A percentile compares a stretch with the other conserved stretches of the same genome.
These are phyloP conservation scores for Pleuronectes platessa DNA, from an alignment of 2,113 vertebrate genomes.

Conservation along the genomic window DNA sequence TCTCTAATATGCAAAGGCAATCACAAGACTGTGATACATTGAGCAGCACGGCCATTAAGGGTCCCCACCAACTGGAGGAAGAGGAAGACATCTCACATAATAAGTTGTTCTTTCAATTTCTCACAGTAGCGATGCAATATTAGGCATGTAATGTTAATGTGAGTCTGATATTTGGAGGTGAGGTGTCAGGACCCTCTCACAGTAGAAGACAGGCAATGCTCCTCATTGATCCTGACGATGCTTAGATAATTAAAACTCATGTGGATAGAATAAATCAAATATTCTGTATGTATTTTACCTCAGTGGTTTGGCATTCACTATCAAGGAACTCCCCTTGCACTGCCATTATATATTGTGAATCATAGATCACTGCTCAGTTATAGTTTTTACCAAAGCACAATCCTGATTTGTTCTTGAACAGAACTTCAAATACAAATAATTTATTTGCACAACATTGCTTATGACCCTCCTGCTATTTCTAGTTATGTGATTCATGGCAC, in stretches of 20 bases:
- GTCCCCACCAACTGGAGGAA: not conserved
- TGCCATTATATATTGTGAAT: not conserved
- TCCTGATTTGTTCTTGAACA: conserved; percentile 5
- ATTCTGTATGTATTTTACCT: not conserved
- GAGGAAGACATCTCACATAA: not conserved
- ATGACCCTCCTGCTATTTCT: conserved; percentile 7
- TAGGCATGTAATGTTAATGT: not conserved
- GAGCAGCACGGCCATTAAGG: conserved; percentile 1
- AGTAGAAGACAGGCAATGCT: not conserved
- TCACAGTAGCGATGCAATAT: not conserved
- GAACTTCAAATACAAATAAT: conserved; percentile 6
- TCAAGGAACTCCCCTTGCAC: not conserved
- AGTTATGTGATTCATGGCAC: conserved; percentile 14
- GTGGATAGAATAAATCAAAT: conserved; percentile 12
- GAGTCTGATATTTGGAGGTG: not conserved
- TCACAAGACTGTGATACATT: conserved; percentile 4
- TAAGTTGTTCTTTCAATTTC: not conserved
- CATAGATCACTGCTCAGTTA: not conserved
- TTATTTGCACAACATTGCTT: conserved; percentile 31
- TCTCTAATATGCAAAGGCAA: conserved; percentile 12
- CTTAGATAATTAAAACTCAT: not conserved
- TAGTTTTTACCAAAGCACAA: not conserved
- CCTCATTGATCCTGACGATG: conserved; percentile 1
- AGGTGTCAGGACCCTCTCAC: not conserved
- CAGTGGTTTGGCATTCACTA: not conserved